Base-by-base conservation (phyloP, 1,140 invertebrate genomes). In the Brachionus paranguensis region DNA sequence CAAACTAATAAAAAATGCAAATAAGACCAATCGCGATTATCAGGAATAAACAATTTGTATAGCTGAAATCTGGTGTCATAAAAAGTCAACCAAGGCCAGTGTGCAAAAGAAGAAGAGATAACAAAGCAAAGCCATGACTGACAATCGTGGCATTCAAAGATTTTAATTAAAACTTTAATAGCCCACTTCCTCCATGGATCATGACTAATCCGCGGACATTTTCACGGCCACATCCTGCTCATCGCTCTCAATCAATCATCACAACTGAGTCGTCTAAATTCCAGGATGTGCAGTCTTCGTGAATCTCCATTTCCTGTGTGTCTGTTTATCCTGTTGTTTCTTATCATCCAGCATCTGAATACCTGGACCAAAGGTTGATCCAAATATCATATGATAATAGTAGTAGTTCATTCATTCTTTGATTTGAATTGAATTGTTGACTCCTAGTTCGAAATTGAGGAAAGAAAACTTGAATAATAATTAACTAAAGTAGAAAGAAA, bases 1-100 rank as follows among this genome's bases (percentile, higher is more conserved):
- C 24, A 72, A 72, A 41, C 17, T 72, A 76, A 76, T 76, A 76
- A 76, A 76, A 76, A 47, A 76, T 76, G 72, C 72, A 76, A 76
- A 76, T 76, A 76, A 47, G 45, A 50, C 7, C 43, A 24, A 47
- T 12, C 12, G 43, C 20, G 43, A 47, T 68, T 33, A 76, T 20
- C 41, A 76, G 72, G 72, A 76, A 76, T 76, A 76, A 76, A 76
- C 33, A 76, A 76, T 76, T 76, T 72, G 68, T 29, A 20, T 72
- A 43, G 17, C 37, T 72, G 2, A 72, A 47, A 76, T 50, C 45
- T 20, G 27, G 41, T 76, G 45, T 76, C 41, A 76, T 76, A 47
- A 76, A 47, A 72, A 41, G 68, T 33, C 33, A 29, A 12, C 33
- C 10, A 68, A n/a, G 11, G 64, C 64, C 12, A 33, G 37, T n/a